Percentiles rank a stretch among this genome's conserved stretches.
Conservation (phyloP, 2,113 vertebrate species). For the Amblyopsis rosae region DNA sequence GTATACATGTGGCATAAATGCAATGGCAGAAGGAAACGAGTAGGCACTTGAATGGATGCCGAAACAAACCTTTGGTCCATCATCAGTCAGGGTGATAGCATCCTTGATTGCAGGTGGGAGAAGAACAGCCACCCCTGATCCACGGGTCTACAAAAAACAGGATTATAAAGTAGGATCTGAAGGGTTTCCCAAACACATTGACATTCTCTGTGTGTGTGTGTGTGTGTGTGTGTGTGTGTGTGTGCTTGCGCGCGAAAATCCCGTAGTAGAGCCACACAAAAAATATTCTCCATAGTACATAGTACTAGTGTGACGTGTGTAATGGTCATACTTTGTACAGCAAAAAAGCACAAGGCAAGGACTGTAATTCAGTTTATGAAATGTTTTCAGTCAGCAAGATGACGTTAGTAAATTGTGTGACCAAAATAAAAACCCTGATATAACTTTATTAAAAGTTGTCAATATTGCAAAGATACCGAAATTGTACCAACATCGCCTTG, state of each 20-base stretch:
- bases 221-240: no score
- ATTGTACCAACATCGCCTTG: no score
- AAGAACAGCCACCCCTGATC: slow-evolving; percentile 36
- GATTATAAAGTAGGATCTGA: slow-evolving; percentile 31
- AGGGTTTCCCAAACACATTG: slow-evolving; percentile 18
- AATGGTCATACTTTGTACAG: background rate
- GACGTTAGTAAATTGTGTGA: slow-evolving; percentile 17
- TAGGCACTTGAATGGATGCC: slow-evolving; percentile 15
- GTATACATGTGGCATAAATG: background rate
- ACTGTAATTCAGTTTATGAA: slow-evolving; percentile 18
- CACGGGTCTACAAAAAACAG: slow-evolving; percentile 30
- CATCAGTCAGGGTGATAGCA: background rate
- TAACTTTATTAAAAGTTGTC: slow-evolving; percentile 16
- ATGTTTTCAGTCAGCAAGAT: slow-evolving; percentile 16
- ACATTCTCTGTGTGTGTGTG: no score
- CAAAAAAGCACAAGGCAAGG: slow-evolving; percentile 23
- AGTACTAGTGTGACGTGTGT: no score
- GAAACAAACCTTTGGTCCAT: slow-evolving; percentile 56
- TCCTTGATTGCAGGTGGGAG: slow-evolving; percentile 29
- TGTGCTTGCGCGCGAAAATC: no score
- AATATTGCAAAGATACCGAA: background rate
- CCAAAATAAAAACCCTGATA: slow-evolving; percentile 14
- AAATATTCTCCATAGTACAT: slow-evolving; percentile 15
- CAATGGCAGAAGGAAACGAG: no score
- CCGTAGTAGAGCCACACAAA: no score